Base-by-base conservation (phyloP, 2,888 invertebrate species). In the Drosophila fungiperda region DNA sequence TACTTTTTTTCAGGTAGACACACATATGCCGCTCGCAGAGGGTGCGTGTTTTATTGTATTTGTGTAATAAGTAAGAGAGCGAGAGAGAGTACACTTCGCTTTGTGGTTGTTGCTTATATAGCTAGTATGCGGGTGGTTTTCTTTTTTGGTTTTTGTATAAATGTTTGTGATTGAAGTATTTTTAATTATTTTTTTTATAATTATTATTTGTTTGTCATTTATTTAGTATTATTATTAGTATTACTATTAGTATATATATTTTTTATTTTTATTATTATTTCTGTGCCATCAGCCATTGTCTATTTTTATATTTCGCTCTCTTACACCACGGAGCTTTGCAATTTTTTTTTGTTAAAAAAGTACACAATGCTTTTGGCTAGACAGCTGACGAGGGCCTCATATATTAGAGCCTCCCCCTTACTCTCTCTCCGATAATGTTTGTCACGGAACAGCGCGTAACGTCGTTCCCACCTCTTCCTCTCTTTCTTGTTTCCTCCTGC, bases 351-450 rank as follows among this genome's bases (percentile, higher is more conserved):
- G 49, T 57, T 63, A 36, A 42, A 62, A 36, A 23, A 45, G 45
- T 33, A 58, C 38, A 55, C 57, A 57, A 53, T 54, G 57, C 15
- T 45, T 45, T 45, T 48, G 59, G 50, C 29, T 42, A 53, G 66
- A 60, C 78, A 78, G 82, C 73, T 80, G 80, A 73, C 68, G 58
- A 55, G 33, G 66, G 68, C 32, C 66, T 69, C 65, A 66, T 23
- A 59, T 66, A 49, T 53, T 45, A 50, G 63, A 71, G 67, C 75
- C 71, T 58, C 60, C 35, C 65, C 58, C 33, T 45, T 45, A 3
- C 3, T 1, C 7, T 23, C 20, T 38, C 53, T 65, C 40, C n/a
- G 29, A 15, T n/a, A 36, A 40, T 45, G 68, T 42, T 55, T 65
- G 63, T 78, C 69, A 61, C 58, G 54, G 59, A 40, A 53, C 72